A percentile compares a stretch with the other conserved stretches of the same genome.
These are phyloP conservation scores for Hephaestus fuliginosus DNA, from an alignment of 2,797 vertebrate genomes.

Conservation along the genomic window DNA sequence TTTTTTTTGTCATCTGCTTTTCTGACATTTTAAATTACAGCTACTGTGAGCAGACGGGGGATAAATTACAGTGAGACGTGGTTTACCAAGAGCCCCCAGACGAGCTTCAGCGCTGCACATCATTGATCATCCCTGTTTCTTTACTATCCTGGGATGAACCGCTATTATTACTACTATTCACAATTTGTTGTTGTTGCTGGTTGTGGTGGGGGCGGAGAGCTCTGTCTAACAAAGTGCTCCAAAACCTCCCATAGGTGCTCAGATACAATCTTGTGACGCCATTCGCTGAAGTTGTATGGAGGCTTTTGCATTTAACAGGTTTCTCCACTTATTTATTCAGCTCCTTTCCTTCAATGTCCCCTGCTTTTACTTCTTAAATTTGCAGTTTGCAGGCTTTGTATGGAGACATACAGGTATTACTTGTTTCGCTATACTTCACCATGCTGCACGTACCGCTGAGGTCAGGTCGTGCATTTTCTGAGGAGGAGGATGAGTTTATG, in stretches of 20 bases:
- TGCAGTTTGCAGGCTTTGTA: background rate
- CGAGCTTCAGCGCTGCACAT: background rate
- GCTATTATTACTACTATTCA: background rate
- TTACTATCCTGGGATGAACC: background rate
- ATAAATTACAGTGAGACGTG: background rate
- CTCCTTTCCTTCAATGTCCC: background rate
- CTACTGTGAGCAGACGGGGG: too few relatives aligned
- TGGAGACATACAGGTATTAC: background rate
- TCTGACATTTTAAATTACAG: background rate
- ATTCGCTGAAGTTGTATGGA: background rate
- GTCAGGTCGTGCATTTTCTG: background rate
- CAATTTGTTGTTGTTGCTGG: background rate
- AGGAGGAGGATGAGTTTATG: background rate
- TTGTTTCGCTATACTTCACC: background rate
- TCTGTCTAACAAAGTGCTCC: background rate
- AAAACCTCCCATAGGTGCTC: background rate
- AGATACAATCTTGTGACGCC: background rate
- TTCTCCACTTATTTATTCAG: background rate
- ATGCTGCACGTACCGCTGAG: background rate
- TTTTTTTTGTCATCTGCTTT: background rate
- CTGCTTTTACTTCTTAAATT: background rate
- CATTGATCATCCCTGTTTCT: background rate
- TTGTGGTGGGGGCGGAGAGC: too few relatives aligned
- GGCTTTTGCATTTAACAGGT: background rate
- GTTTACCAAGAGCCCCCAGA: background rate